Percentiles rank a stretch among this genome's conserved stretches.
phyloP scores from a whole-genome alignment of 2,113 vertebrate genomes.

The Silurus asotus region DNA sequence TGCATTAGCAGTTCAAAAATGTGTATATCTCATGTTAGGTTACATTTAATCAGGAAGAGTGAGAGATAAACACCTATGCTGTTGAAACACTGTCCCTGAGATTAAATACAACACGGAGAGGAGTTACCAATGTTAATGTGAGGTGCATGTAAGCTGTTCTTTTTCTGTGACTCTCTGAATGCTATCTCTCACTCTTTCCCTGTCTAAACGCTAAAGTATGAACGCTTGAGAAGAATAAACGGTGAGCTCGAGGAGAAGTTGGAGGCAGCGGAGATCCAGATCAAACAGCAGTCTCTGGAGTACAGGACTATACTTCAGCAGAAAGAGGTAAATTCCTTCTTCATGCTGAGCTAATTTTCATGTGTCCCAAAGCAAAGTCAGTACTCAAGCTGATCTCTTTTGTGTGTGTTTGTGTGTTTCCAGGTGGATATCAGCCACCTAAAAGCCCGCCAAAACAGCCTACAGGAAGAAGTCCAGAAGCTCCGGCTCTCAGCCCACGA shows the following conservation, averaged over 20 bases:
- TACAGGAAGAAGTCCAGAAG: constrained; percentile 89
- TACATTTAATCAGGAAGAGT: not conserved
- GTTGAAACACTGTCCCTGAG: not conserved
- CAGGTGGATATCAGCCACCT: constrained; percentile 96
- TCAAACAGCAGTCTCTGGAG: constrained; percentile 85
- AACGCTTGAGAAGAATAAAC: constrained; percentile 83
- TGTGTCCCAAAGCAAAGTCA: no score
- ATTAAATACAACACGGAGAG: not conserved
- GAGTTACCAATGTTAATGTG: not conserved
- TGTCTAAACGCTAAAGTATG: constrained; percentile 71
- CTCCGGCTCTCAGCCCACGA: constrained; percentile 76
- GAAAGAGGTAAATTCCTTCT: constrained; percentile 80
- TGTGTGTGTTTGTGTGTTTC: constrained; percentile 15
- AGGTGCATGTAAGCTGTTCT: not conserved
- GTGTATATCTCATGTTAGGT: not conserved
- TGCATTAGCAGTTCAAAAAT: not conserved
- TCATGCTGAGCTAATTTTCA: no score
- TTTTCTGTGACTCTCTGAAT: not conserved
- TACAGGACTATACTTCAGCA: constrained; percentile 88
- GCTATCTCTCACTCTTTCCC: constrained; percentile 11
- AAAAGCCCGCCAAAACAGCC: constrained; percentile 86
- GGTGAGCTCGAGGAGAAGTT: constrained; percentile 91
- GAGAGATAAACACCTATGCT: not conserved
- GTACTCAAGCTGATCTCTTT: not conserved
- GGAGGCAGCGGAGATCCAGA: constrained; percentile 91